phyloP scores from a whole-genome alignment of 1,140 invertebrate species.

The Chrysopa pallens region DNA sequence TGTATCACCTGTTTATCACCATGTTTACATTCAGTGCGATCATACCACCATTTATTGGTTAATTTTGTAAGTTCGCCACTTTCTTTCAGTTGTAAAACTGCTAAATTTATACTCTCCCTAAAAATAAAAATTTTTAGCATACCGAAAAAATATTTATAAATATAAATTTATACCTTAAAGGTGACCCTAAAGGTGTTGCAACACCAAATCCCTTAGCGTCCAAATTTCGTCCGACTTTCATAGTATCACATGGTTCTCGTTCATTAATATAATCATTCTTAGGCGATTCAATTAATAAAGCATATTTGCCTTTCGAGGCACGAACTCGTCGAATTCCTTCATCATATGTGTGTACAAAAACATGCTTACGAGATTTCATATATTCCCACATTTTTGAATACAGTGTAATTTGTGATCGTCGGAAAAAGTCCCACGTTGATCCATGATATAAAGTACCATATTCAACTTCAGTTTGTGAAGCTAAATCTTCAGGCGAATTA shows the following conservation, averaged over 20 bases:
- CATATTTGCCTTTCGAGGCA: slow-evolving; percentile 78
- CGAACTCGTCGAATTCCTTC: slow-evolving; percentile 70
- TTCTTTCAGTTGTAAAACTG: slow-evolving; percentile 82
- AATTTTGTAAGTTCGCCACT: slow-evolving; percentile 79
- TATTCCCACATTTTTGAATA: slow-evolving; percentile 94
- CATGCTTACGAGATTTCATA: slow-evolving; percentile 70
- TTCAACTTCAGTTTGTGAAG: slow-evolving; percentile 87
- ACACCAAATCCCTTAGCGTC: slow-evolving; percentile 90
- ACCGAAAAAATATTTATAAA: background rate
- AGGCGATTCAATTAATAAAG: slow-evolving; percentile 85
- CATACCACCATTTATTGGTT: slow-evolving; percentile 88
- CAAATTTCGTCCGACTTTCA: slow-evolving; percentile 83
- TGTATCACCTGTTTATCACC: slow-evolving; percentile 43
- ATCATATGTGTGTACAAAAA: slow-evolving; percentile 66
- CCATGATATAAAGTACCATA: slow-evolving; percentile 77
- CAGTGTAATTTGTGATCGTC: slow-evolving; percentile 74
- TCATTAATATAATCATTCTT: slow-evolving; percentile 92
- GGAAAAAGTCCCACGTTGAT: slow-evolving; percentile 85
- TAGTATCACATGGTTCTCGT: slow-evolving; percentile 83
- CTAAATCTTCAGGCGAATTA: slow-evolving; percentile 83
- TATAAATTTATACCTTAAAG: slow-evolving; percentile 48
- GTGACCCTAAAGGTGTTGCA: slow-evolving; percentile 77
- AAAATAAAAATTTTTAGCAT: slow-evolving; percentile 4
- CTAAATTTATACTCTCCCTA: slow-evolving; percentile 80
- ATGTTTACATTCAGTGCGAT: slow-evolving; percentile 59